Evolutionary conservation across 2,888 invertebrate species (phyloP), one percentile per base, ranked within the genome.

Genomic region (Phorcus lineatus): DNA sequence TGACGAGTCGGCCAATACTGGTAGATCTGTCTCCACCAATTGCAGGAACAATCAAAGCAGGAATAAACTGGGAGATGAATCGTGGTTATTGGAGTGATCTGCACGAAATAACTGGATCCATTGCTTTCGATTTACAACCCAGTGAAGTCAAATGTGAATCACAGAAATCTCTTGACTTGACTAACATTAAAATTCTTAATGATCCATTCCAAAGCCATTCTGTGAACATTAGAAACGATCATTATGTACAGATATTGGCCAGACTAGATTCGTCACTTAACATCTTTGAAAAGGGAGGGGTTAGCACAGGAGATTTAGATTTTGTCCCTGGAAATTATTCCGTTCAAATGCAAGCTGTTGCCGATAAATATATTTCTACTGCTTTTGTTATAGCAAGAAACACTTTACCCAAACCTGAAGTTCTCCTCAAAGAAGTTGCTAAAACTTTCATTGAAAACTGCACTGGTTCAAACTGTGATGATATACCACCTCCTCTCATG

Each of bases 1-100:
- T 80, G 0, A 53, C 52, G 28, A 83, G 83, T 28, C n/a, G 62
- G 17, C 67, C 83, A 19, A 79, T 88, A 28, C 62, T 82, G 7
- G 52, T 86, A 2, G 88, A 88, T 67, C 57, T 74, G 7, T 77
- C 83, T 13, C 74, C 81, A 9, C 86, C 87, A 28, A 53, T 82
- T 24, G 31, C 78, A 7, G 88, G 88, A 4, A 47, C 53, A 17
- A 83, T 88, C 2, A 86, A 87, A 74, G 80, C 84, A 62, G 80
- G 86, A 17, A 66, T 77, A 1, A 74, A 62, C 24, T 62, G 62
- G 62, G 28, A 28, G 28, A 28, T 24, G 28, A 28, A 28, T 11
- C 16, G 13, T 4, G 28, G 24, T 13, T 62, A 24, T 62, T 62
- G 62, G 62, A 17, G 62, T 2, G 24, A 62, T 7, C 16, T 28